A percentile compares a stretch with the other conserved stretches of the same genome.
These are phyloP conservation scores for Ylistrum balloti DNA, from an alignment of 1,140 invertebrate species.

Conservation along the genomic window DNA sequence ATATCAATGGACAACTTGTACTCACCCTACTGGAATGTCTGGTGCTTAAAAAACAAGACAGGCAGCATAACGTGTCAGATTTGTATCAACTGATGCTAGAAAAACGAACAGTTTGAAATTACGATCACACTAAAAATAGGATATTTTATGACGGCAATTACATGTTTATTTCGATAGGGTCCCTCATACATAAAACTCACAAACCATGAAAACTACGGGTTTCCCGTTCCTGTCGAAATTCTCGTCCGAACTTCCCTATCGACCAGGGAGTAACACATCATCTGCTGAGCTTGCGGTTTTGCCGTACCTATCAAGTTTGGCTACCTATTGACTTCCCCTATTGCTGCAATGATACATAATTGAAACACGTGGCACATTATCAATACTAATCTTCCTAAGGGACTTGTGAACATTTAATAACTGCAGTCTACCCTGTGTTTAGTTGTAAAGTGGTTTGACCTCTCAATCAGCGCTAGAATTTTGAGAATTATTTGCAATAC, in stretches of 20 bases:
- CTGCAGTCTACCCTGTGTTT: background rate
- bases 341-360: background rate
- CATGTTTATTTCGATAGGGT: background rate
- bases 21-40: too few relatives aligned
- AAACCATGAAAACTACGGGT: background rate
- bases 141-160: background rate
- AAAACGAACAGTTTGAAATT: background rate
- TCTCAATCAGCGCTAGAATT: background rate
- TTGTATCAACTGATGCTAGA: background rate
- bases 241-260: background rate
- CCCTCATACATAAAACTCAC: background rate
- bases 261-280: background rate
- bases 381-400: background rate
- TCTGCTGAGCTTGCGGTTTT: background rate
- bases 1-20: too few relatives aligned
- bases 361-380: background rate
- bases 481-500: background rate
- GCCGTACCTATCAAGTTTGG: background rate
- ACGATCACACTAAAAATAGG: background rate
- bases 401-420: background rate
- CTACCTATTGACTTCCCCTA: conserved; percentile 29
- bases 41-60: too few relatives aligned
- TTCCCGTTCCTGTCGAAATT: background rate
- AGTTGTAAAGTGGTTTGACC: background rate
- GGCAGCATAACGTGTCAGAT: too few relatives aligned